These are phyloP conservation scores for Apamea anceps DNA, from an alignment of 2,888 invertebrate genomes.

Conservation along the genomic window DNA sequence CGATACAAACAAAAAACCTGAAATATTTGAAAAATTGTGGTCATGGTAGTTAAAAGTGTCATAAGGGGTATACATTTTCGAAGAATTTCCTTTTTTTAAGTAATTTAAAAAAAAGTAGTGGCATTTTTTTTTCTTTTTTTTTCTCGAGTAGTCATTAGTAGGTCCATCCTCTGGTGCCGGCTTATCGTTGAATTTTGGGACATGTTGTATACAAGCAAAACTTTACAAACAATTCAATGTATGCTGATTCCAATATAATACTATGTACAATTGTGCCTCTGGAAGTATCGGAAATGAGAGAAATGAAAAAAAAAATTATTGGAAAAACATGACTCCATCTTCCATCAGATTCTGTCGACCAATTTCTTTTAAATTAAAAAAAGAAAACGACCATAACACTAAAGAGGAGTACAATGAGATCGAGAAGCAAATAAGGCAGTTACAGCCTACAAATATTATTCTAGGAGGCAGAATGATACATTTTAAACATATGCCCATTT, in stretches of 20 bases:
- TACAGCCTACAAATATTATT: neutral
- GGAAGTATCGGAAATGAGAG: conserved; percentile 1
- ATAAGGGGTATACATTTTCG: no score
- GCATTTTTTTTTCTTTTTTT: no score
- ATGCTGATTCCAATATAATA: no score
- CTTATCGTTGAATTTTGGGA: no score
- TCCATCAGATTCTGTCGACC: conserved; percentile 14
- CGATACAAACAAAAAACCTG: no score
- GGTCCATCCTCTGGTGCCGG: no score
- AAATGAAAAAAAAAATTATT: neutral
- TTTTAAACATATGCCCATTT: conserved; percentile 2
- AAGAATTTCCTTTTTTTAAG: no score
- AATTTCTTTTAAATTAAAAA: conserved; percentile 15
- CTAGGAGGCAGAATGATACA: neutral
- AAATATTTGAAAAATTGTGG: no score
- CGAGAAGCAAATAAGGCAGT: conserved; percentile 12
- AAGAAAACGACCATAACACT: conserved; percentile 8
- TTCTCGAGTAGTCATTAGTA: no score
- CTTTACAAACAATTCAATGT: neutral
- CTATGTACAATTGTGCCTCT: conserved; percentile 10
- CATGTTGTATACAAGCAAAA: conserved; percentile 17
- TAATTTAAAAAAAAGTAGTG: no score
- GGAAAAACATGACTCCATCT: conserved; percentile 6
- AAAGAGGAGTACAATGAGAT: conserved; percentile 6
- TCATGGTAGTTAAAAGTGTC: no score